phyloP scores from a whole-genome alignment of 2,113 vertebrate species.

The Pollachius pollachius region DNA sequence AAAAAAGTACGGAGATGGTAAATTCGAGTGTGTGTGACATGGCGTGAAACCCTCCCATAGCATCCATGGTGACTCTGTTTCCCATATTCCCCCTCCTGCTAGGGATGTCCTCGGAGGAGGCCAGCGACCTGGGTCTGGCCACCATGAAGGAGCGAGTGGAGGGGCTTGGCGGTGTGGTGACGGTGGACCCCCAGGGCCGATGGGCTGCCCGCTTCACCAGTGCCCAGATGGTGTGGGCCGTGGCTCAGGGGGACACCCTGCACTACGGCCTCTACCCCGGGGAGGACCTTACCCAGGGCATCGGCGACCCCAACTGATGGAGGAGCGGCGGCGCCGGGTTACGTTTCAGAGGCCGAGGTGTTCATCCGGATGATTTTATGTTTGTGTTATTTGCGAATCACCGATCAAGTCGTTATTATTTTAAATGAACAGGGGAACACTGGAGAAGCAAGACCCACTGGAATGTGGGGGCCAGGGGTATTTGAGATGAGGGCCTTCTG shows the following conservation, averaged over 20 bases:
- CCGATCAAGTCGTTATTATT: too few relatives aligned
- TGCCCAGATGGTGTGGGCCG: slow-evolving; percentile 86
- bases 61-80: neutral
- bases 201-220: slow-evolving; percentile 86
- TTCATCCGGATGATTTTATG: neutral
- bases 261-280: slow-evolving; percentile 73
- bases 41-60: neutral
- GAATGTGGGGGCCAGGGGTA: too few relatives aligned
- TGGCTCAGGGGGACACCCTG: slow-evolving; percentile 75
- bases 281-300: slow-evolving; percentile 62
- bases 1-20: neutral
- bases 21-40: neutral
- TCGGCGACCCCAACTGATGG: slow-evolving; percentile 20
- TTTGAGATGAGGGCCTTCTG: too few relatives aligned
- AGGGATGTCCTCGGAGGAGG: slow-evolving; percentile 82
- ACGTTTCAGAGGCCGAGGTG: neutral
- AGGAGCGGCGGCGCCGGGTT: neutral
- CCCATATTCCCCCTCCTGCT: slow-evolving; percentile 14
- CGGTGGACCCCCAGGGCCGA: slow-evolving; percentile 78
- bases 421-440: too few relatives aligned
- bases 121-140: slow-evolving; percentile 76
- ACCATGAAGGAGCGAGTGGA: slow-evolving; percentile 84
- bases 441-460: too few relatives aligned
- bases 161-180: slow-evolving; percentile 82
- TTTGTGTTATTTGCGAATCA: neutral